Evolutionary conservation across 2,797 vertebrate genomes (phyloP).

Genomic region (Tragopan temminckii): DNA sequence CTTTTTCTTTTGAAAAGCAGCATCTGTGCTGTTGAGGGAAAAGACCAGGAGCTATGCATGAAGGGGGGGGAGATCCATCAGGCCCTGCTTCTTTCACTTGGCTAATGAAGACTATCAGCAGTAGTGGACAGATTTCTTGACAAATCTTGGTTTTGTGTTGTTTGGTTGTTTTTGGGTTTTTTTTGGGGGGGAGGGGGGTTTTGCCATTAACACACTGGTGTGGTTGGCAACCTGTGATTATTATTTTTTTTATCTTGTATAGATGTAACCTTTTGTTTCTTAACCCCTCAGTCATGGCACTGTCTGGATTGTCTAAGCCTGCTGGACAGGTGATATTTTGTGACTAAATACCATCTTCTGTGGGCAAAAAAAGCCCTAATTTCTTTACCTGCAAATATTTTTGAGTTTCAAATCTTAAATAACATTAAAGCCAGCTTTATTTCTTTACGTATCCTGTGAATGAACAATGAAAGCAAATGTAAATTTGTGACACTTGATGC

Average conservation of each 20-base stretch:
- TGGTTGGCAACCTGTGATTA: background rate
- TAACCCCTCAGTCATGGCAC: accelerated
- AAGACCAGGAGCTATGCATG: accelerated
- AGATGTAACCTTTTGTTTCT: background rate
- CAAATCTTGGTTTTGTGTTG: background rate
- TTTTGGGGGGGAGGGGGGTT: too few species aligned
- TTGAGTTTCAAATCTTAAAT: accelerated
- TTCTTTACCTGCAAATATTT: background rate
- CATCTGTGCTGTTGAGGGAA: accelerated
- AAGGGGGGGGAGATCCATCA: too few species aligned
- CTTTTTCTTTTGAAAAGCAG: background rate
- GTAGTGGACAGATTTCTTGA: accelerated
- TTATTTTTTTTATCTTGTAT: background rate
- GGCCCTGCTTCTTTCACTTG: background rate
- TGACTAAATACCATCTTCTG: background rate
- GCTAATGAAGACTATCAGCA: background rate
- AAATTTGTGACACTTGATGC: background rate
- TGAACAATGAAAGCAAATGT: background rate
- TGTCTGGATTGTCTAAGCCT: background rate
- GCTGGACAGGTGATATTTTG: background rate
- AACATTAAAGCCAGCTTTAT: background rate
- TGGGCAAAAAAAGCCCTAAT: background rate
- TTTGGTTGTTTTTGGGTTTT: too few species aligned
- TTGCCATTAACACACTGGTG: background rate
- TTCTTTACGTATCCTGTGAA: background rate